Base-by-base conservation (phyloP, 2,113 vertebrate species). In the Pterophyllum scalare region DNA sequence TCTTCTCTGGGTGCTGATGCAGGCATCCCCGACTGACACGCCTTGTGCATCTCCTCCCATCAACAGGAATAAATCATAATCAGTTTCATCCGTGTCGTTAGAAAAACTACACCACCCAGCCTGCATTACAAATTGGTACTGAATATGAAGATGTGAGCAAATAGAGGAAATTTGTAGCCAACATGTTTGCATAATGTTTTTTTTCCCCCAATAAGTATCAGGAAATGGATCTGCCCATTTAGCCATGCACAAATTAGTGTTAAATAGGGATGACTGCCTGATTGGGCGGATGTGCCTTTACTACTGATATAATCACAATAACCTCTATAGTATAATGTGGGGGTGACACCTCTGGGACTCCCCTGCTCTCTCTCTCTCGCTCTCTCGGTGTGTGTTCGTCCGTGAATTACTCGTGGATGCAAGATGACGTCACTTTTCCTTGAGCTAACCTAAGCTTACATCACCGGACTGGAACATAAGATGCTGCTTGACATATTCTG, bases 161-260 rank as follows among this genome's bases (percentile, higher is more conserved):
- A 80, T 83, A 78, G 19, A 82, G 67, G 62, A 88, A 77, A 87
- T 85, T 7, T 89, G 20, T 40, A 77, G 22, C 33, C 64, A 67
- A 61, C 24, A 84, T n/a, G 89, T 93, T 91, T 92, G 82, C 90
- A 90, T 92, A 88, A 91, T 92, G 24, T 46, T 56, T 86, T 85
- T 82, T 82, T 77, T 56, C 31, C 28, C 28, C 28, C 77, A 78
- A 79, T 60, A 83, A 85, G 57, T 87, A 91, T 92, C 92, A 88
- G 79, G 83, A 91, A 89, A 91, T 85, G 33, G 83, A 92, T 91
- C 87, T 90, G 59, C 59, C 56, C 80, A 83, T 92, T 92, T 85
- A 88, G 72, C 77, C 79, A 81, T 9, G 87, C 54, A 40, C 64
- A 87, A 92, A 93, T 90, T 86, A 76, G 70, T 65, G 79, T 88